Evolutionary conservation across 2,888 invertebrate genomes (phyloP).

Genomic region (Prionchulus punctatus): DNA sequence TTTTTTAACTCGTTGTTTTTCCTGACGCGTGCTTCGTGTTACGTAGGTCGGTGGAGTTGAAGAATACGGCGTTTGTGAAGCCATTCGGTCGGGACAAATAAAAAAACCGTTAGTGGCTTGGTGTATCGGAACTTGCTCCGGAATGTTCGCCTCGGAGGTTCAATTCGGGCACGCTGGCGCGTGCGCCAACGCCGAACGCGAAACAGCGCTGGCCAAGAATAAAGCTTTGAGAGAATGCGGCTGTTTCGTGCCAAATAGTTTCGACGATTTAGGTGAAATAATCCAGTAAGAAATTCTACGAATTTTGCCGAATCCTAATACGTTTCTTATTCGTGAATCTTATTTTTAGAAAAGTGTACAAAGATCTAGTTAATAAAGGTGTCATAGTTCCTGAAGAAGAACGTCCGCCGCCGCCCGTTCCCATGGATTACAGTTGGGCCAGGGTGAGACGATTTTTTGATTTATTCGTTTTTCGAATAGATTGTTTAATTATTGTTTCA

Average conservation of each 20-base stretch:
- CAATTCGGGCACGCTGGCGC: conserved; percentile 99
- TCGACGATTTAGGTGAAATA: conserved; percentile 69
- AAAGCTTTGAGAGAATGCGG: conserved; percentile 61
- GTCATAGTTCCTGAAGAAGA: conserved; percentile 72
- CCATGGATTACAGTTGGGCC: conserved; percentile 99
- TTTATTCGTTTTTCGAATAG: background rate
- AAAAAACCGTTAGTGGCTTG: conserved; percentile 91
- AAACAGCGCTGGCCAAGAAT: conserved; percentile 87
- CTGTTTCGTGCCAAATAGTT: conserved; percentile 74
- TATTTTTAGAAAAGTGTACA: conserved; percentile 37
- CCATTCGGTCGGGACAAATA: conserved; percentile 58
- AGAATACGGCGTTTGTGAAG: conserved; percentile 85
- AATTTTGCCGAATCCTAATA: background rate
- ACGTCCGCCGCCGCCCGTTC: conserved; percentile 93
- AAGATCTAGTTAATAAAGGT: conserved; percentile 55
- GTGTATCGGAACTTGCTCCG: conserved; percentile 76
- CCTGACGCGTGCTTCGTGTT: conserved; percentile 1
- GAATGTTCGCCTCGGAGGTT: conserved; percentile 47
- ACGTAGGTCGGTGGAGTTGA: conserved; percentile 83
- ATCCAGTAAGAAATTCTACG: conserved; percentile 42
- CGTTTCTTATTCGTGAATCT: no score
- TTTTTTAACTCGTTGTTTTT: background rate
- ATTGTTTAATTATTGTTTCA: conserved; percentile 15
- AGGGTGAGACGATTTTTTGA: no score
- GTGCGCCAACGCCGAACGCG: conserved; percentile 77